Evolutionary conservation across 2,113 vertebrate species (phyloP), one percentile per base, ranked within the genome.

Genomic region (Hippolais icterina): DNA sequence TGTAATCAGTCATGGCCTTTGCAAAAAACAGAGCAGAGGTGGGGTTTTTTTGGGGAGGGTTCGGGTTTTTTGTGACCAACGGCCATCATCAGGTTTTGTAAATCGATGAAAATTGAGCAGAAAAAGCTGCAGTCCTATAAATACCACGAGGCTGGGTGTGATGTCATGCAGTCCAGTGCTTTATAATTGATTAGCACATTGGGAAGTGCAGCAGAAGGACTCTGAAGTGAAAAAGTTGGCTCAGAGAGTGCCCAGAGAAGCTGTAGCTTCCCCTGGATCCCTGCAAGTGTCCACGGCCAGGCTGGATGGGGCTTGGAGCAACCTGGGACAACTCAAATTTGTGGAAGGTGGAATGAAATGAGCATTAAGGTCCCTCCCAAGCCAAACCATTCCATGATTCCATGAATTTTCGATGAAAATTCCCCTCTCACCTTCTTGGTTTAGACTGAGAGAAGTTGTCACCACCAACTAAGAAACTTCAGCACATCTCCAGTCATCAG

Each of bases 11-110:
- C 49, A 3, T 1, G 49, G 61, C 59, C 89, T 96, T 75, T 64
- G 84, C 63, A 92, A 69, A 29, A 83, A 91, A 87, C 4, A 5
- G 9, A 15, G 44, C 12, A 72, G 59, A 79, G 52, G 68, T 24
- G 68, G 35, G 8, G 21, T 1, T 29, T 37, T 27, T 28, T 49
- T 21, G 28, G 49, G 29, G 27, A 5, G 37, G 4, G 1, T 12
- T 9, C 0, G 1, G 57, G 27, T 6, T 78, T 49, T 90, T 76
- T 56, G 63, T 19, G 83, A 87, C 70, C 41, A 10, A 49, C 21
- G 80, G 83, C 65, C 95, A 96, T 83, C 92, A 76, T 83, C 66
- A 3, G 70, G 82, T n/a, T 85, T 87, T 90, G 24, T 68, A 93
- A 93, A 76, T 87, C 11, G 69, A 82, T 25, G 83, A 52, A 96